Evolutionary conservation across 2,888 invertebrate genomes (phyloP), one percentile per base, ranked within the genome.

Genomic region (Trachelus tabidus): DNA sequence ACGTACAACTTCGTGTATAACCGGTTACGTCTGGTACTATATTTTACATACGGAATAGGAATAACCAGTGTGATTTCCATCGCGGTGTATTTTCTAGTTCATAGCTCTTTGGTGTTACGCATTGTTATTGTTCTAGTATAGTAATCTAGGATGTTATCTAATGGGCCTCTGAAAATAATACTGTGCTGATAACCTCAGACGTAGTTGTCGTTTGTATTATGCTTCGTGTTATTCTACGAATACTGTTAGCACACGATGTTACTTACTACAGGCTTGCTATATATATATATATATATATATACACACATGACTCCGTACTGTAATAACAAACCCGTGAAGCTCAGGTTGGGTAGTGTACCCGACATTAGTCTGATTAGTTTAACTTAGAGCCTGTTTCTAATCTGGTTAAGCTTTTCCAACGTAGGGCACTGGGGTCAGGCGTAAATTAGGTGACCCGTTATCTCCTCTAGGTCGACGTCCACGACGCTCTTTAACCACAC

Each of bases 351-450:
- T 71, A 34, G 9, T 78, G 76, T 76, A 80, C 56, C 23, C 78
- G 80, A 80, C 81, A 79, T 81, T 81, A 80, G 82, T 78, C 79
- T 82, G 83, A 84, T 84, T 84, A 84, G 83, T 74, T 77, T 34
- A 76, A 79, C 78, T 82, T 81, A 79, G 79, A 80, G 80, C 71
- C 76, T 71, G 37, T 75, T 79, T 81, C 79, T 82, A 83, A 83
- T 84, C 83, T 83, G 77, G 81, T 83, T 82, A 71, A 31, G 34
- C 71, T 23, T 34, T 12, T 15, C 56, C 12, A 71, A 12, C 71
- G 71, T 12, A 15, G 71, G 71, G 71, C 34, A 15, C 6, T 31
- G 69, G 69, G 77, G 69, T 79, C 77, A 73, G 30, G 56, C 75
- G 78, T 79, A 81, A 81, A 81, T 82, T 81, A 74, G 81, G 81